phyloP scores from a whole-genome alignment of 2,113 vertebrate genomes.

The Cyprinus carpio region DNA sequence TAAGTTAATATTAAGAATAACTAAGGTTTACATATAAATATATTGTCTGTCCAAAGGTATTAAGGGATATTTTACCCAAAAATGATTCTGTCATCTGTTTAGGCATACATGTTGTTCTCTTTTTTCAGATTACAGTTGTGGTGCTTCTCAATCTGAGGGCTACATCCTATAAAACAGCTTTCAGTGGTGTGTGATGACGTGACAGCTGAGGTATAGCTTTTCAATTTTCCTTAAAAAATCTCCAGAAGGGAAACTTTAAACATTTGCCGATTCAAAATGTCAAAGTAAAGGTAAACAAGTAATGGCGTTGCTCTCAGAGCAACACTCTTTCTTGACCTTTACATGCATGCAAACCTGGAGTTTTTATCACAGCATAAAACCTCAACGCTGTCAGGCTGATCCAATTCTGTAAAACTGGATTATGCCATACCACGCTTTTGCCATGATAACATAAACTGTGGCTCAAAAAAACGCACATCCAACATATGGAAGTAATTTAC shows the following conservation, averaged over 20 bases:
- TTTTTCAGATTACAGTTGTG: no score
- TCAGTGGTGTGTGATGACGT: not conserved
- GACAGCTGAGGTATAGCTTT: not conserved
- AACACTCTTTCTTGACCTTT: not conserved
- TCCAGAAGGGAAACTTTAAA: not conserved
- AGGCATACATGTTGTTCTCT: no score
- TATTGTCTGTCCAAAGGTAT: no score
- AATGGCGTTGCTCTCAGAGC: not conserved
- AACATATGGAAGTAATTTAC: conserved; percentile 54
- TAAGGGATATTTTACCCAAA: no score
- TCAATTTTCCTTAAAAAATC: not conserved
- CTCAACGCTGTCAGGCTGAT: conserved; percentile 30
- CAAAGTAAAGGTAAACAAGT: not conserved
- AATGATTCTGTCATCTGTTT: no score
- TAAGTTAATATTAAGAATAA: no score
- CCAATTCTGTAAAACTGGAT: conserved; percentile 12
- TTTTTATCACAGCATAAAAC: conserved; percentile 22
- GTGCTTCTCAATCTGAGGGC: no score
- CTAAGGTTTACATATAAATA: no score
- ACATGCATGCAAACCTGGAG: not conserved
- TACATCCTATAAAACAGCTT: not conserved
- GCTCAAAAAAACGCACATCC: conserved; percentile 34
- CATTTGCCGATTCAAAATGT: not conserved
- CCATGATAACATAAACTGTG: conserved; percentile 40
- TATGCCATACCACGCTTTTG: conserved; percentile 22